Evolutionary conservation across 2,888 invertebrate genomes (phyloP).

Genomic region (Ophion ellenae): DNA sequence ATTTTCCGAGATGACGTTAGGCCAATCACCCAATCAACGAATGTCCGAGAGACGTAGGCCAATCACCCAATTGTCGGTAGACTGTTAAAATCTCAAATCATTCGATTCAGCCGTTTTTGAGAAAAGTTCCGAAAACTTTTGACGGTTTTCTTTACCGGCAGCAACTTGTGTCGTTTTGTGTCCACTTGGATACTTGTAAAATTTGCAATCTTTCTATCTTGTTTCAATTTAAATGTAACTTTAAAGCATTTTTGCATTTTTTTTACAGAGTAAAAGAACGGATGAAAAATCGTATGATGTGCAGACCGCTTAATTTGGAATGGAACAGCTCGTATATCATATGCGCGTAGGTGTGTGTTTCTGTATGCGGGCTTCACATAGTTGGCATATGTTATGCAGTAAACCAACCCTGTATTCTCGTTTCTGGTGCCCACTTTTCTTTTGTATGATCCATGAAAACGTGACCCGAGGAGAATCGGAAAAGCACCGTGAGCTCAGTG

Average conservation of each 20-base stretch:
- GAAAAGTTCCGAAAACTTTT: background rate
- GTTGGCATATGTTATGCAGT: constrained; percentile 37
- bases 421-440: constrained; percentile 46
- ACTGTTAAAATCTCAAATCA: too few relatives aligned
- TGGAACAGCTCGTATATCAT: constrained; percentile 22
- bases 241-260: too few relatives aligned
- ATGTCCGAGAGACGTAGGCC: too few relatives aligned
- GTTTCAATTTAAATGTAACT: too few relatives aligned
- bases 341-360: constrained; percentile 13
- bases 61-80: too few relatives aligned
- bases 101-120: too few relatives aligned
- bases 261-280: background rate
- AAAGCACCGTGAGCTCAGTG: constrained; percentile 58
- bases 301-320: background rate
- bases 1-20: too few relatives aligned
- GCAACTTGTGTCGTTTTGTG: background rate
- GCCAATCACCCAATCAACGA: too few relatives aligned
- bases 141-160: background rate
- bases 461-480: constrained; percentile 60
- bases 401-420: constrained; percentile 38
- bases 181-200: too few relatives aligned
- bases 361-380: constrained; percentile 9
- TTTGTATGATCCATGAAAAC: constrained; percentile 65
- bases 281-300: background rate
- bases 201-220: too few relatives aligned